Base-by-base conservation (phyloP, 2,888 invertebrate species). In the Meliscaeva auricollis region DNA sequence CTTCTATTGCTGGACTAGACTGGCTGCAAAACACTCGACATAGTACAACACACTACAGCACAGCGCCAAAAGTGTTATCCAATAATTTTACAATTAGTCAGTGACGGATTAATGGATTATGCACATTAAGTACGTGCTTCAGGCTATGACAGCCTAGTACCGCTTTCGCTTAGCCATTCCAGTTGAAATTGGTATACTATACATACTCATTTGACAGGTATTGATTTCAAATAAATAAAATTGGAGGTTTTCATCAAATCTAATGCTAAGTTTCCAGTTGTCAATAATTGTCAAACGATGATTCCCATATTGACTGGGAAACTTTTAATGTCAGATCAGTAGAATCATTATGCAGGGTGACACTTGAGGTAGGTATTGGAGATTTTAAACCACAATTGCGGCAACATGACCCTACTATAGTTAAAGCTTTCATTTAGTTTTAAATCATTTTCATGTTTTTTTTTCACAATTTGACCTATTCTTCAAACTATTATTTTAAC, bases 41-140 rank as follows among this genome's bases (percentile, higher is more conserved):
- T 22, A 64, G 38, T 56, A 83, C 73, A 73, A 78, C 30, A 7
- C 9, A 3, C 4, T 26, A n/a, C n/a, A n/a, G n/a, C 20, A 54
- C 69, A 69, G 52, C 54, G 56, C 56, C 20, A 52, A 62, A 32
- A 68, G 64, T 56, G 20, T 74, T 78, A 48, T 46, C 48, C 54
- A 72, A 62, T 78, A 56, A 69, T 32, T 32, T 54, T 54, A 30
- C 15, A 30, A 30, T 54, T 9, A 8, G 26, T 30, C 30, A 54
- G n/a, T 54, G 54, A 54, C 30, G 54, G 54, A 54, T 54, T 54
- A 54, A 54, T 54, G 30, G 32, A 54, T 54, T 54, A 30, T 4
- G 54, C 30, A 54, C 5, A 32, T 54, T 26, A 4, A 6, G 9
- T 1, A 30, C 4, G 30, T 26, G 15, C 15, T n/a, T 32, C 1